Percentiles rank a stretch among this genome's conserved stretches.
Conservation (phyloP, 2,888 invertebrate genomes). For the Caenorhabditis imperialis region DNA sequence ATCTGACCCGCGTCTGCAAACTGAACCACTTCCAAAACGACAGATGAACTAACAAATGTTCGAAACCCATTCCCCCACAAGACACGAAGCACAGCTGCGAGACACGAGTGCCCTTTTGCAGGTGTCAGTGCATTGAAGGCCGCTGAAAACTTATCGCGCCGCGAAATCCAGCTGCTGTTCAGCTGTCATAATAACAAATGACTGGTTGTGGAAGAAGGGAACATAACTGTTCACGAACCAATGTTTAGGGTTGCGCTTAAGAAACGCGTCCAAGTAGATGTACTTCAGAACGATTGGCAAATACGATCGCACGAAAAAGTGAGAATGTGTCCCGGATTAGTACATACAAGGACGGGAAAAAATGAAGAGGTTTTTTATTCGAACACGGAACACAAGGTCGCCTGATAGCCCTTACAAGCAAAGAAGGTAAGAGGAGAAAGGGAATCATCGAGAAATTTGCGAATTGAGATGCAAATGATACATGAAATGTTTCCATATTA, state of each 20-base stretch:
- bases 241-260: constrained; percentile 49
- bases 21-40: no score
- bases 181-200: constrained; percentile 41
- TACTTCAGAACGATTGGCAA: constrained; percentile 51
- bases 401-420: constrained; percentile 19
- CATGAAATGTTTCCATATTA: constrained; percentile 52
- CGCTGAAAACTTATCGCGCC: neutral
- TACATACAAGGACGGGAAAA: constrained; percentile 20
- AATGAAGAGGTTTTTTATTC: no score
- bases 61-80: neutral
- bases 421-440: constrained; percentile 12
- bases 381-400: constrained; percentile 33
- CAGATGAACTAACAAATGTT: no score
- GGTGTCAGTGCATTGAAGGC: constrained; percentile 19
- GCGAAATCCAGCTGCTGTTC: constrained; percentile 29
- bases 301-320: constrained; percentile 27
- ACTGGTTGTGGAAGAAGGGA: constrained; percentile 3
- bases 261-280: constrained; percentile 50
- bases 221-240: constrained; percentile 18
- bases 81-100: constrained; percentile 11
- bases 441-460: constrained; percentile 25
- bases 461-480: constrained; percentile 55
- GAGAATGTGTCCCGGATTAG: constrained; percentile 47
- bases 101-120: neutral
- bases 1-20: no score